Evolutionary conservation across 2,113 vertebrate species (phyloP).

Genomic region (Varanus komodoensis): DNA sequence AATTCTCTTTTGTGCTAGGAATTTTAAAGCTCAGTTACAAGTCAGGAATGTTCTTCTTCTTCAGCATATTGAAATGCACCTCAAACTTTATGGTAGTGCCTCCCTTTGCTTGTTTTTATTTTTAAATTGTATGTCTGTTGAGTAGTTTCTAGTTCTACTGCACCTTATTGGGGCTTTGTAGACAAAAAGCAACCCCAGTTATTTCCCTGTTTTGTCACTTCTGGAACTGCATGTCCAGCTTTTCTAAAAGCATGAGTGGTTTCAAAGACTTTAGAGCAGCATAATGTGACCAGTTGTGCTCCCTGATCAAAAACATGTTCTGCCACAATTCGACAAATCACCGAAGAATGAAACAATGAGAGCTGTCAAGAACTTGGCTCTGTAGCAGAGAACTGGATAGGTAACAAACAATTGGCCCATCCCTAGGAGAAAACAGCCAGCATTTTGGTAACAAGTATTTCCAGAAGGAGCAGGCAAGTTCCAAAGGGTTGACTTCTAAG

Average conservation of each 20-base stretch:
- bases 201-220: neutral
- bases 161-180: neutral
- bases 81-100: neutral
- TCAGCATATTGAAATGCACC: neutral
- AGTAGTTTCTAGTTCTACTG: neutral
- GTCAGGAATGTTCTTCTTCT: neutral
- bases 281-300: neutral
- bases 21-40: neutral
- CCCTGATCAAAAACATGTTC: constrained; percentile 28
- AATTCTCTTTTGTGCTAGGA: neutral
- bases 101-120: neutral
- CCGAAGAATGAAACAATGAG: neutral
- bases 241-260: neutral
- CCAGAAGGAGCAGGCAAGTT: neutral
- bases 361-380: neutral
- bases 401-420: neutral
- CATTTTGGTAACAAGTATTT: neutral
- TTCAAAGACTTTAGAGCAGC: neutral
- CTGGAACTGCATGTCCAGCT: neutral
- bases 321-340: neutral
- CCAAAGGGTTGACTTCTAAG: neutral
- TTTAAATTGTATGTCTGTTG: neutral
- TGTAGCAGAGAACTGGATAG: neutral
- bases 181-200: neutral
- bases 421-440: neutral